Conservation (phyloP, 1,140 invertebrate genomes). For the Pseudomyrmex dendroicus region DNA sequence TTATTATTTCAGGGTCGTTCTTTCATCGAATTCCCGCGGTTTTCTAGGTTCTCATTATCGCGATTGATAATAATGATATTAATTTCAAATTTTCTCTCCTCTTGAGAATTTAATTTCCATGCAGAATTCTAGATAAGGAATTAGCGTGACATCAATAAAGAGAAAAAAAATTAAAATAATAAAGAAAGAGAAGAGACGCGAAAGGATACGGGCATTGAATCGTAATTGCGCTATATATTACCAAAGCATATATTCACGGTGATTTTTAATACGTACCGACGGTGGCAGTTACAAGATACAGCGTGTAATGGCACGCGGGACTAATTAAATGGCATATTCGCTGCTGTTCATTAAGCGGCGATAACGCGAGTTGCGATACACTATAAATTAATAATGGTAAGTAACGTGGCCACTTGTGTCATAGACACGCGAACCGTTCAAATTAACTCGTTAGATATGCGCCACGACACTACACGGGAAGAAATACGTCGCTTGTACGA, state of each 20-base stretch:
- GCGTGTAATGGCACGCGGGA: conserved; percentile 29
- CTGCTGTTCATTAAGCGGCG: conserved; percentile 25
- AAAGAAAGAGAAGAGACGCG: background rate
- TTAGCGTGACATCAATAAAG: background rate
- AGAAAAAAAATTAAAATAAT: too few species aligned
- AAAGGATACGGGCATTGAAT: background rate
- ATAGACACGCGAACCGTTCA: conserved; percentile 31
- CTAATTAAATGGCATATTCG: conserved; percentile 35
- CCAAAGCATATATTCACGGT: background rate
- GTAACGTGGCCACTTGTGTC: conserved; percentile 2
- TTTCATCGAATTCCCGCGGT: conserved; percentile 10
- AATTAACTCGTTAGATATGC: conserved; percentile 48
- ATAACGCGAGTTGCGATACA: conserved; percentile 49
- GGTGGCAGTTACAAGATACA: conserved; percentile 29
- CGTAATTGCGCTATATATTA: conserved; percentile 40
- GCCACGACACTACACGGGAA: background rate
- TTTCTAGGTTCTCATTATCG: background rate
- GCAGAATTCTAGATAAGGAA: background rate
- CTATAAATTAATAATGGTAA: conserved; percentile 47
- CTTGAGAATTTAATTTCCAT: background rate
- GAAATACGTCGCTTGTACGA: background rate
- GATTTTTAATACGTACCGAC: conserved; percentile 27
- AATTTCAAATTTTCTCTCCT: background rate
- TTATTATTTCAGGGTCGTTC: background rate
- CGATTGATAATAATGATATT: conserved; percentile 3